Evolutionary conservation across 2,888 invertebrate genomes (phyloP), one percentile per base, ranked within the genome.

Genomic region (Scaptomyza polygonia): DNA sequence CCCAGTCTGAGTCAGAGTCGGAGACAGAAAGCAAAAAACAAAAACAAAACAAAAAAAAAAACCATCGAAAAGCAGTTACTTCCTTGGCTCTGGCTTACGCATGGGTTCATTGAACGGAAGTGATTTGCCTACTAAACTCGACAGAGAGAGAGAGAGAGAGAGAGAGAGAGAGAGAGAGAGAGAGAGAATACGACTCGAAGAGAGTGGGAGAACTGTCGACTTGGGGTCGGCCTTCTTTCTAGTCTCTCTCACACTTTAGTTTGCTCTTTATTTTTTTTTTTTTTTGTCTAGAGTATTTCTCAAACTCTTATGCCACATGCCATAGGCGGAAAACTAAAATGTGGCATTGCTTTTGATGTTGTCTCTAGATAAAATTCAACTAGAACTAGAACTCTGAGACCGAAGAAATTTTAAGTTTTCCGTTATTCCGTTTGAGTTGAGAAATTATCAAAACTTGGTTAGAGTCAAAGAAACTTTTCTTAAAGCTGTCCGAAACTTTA

Each of bases 61-160:
- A n/a, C n/a, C n/a, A n/a, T n/a, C n/a, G n/a, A n/a, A n/a, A 77
- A 64, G 59, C 56, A 58, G 79, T 61, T 49, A 62, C 72, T 79
- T 71, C 64, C 72, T 71, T 63, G 76, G 73, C 77, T 79, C 77
- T 79, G 81, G 85, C 88, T 89, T 90, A 89, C 90, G 89, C 89
- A 90, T 82, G 89, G 83, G 89, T 89, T 89, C 89, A 89, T 89
- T 90, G 89, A 86, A 90, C 89, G 90, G 88, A 89, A 89, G 87
- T 88, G 90, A 89, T 89, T 90, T 89, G 87, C 89, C 83, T 88
- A 85, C 76, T 68, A 62, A 51, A 61, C 39, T 39, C 39, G 14
- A 39, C 3, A 51, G 40, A 43, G 57, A 54, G 40, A 21, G 59
- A 27, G 51, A 8, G 45, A 16, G 27, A 16, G 39, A 36, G 47